These are phyloP conservation scores for Clarias pachynema DNA, from an alignment of 2,797 vertebrate genomes.

Conservation along the genomic window DNA sequence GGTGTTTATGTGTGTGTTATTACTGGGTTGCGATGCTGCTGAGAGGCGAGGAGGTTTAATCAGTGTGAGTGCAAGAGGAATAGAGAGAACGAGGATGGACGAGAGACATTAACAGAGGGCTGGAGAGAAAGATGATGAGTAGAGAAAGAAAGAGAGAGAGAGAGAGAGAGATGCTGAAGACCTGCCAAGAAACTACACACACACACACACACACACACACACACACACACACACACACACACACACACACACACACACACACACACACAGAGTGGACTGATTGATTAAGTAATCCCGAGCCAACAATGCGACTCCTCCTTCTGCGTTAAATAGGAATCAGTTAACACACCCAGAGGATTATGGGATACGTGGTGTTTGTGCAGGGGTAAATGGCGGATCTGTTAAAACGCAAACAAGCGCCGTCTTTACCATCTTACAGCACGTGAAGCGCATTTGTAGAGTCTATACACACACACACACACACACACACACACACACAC, in stretches of 20 bases:
- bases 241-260: conserved; percentile 28
- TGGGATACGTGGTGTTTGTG: conserved; percentile 22
- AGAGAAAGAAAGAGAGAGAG: not conserved
- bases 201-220: conserved; percentile 30
- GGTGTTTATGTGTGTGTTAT: conserved; percentile 28
- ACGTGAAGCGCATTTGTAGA: not conserved
- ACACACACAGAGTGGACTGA: conserved; percentile 59
- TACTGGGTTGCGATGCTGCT: conserved; percentile 24
- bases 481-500: not conserved
- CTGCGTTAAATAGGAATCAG: conserved; percentile 63
- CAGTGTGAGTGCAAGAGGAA: conserved; percentile 30
- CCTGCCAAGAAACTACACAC: conserved; percentile 2
- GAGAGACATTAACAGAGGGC: not conserved
- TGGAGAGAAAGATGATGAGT: conserved; percentile 1
- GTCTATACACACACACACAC: not conserved
- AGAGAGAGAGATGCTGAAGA: not conserved
- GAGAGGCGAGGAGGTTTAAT: conserved; percentile 38
- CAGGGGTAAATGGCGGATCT: conserved; percentile 9
- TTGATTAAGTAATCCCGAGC: conserved; percentile 75
- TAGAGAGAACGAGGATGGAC: not conserved
- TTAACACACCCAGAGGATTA: conserved; percentile 48
- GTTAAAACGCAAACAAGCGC: not conserved
- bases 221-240: conserved; percentile 31
- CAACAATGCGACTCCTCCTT: conserved; percentile 64
- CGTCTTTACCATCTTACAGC: not conserved